Base-by-base conservation (phyloP, 2,888 invertebrate genomes). In the Portevinia maculata region DNA sequence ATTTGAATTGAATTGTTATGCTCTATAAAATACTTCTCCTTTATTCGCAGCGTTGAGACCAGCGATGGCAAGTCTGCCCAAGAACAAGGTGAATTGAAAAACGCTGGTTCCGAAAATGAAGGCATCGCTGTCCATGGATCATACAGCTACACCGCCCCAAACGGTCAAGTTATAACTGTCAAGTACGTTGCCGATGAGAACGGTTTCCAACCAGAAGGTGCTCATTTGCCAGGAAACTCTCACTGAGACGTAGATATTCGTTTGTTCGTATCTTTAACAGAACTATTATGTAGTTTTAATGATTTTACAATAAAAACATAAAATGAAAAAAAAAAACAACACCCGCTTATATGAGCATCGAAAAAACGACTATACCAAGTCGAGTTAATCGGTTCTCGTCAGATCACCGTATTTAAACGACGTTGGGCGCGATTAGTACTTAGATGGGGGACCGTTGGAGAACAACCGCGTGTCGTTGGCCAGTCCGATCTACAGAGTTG, bases 81-180 rank as follows among this genome's bases (percentile, higher is more conserved):
- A 15, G 93, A 93, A 87, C 86, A 91, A 65, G 93, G 92, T 0
- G 89, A 91, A 71, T 86, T 93, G 44, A 91, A 90, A 85, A 92
- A 93, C 85, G 87, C 89, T 0, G 93, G 92, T 19, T 85, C 91
- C 11, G 93, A 93, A 52, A 90, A 93, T 65, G 92, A 93, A 84
- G 89, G 91, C 15, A 88, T 93, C 30, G 87, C 90, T 1, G 91
- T 93, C n/a, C 89, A 87, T 24, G 24, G 24, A 24, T 24, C 24
- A 24, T 24, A 3, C 89, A 89, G 91, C 24, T 93, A 92, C 91
- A 89, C 92, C 0, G 93, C 91, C 19, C 92, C 92, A 44, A 93
- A 93, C 85, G 93, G 93, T 2, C 90, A 92, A 21, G 90, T 90
- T 0, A 94, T 94, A 88, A 91, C 91, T 5, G 93, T 94, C 71